Evolutionary conservation across 1,140 invertebrate species (phyloP), one percentile per base, ranked within the genome.

Genomic region (Tribolium madens): DNA sequence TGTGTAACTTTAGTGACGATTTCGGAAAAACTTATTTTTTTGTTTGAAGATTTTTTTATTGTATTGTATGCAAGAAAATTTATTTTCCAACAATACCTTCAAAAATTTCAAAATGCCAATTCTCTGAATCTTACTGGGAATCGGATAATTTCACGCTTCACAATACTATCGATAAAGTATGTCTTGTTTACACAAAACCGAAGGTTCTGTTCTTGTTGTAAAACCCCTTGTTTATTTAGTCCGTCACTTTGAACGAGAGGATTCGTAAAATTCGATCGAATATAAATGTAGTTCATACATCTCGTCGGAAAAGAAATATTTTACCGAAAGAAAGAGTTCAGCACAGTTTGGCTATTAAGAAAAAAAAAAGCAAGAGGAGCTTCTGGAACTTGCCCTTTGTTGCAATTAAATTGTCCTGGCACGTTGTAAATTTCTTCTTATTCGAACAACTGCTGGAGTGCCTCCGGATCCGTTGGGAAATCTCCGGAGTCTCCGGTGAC

Each of bases 361-460:
- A 26, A 36, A n/a, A n/a, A n/a, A 60, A 60, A 60, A 15, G 9
- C 10, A 31, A 47, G 18, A 76, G 36, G 69, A 13, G 10, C 5
- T 42, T 46, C 50, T 14, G 15, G 7, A 14, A 15, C 31, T 9
- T 47, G 15, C 57, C 52, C 52, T 77, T 60, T 50, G 71, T 73
- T 73, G 70, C 76, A 77, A 77, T 77, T 77, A 77, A 73, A 73
- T 77, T 77, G 76, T 74, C 71, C 68, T 53, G 52, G 76, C 53
- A 73, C 76, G 47, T 73, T 77, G 70, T 77, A 77, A 77, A 77
- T 77, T 77, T 73, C 71, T 68, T 71, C 75, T 70, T 71, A 76
- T 77, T 77, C 76, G 50, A 73, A 73, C 76, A 73, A 64, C 18
- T 74, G 71, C 36, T 36, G 72, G 57, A 77, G 76, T 26, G 50